phyloP scores from a whole-genome alignment of 1,140 invertebrate genomes.

The Metopolophium dirhodum region DNA sequence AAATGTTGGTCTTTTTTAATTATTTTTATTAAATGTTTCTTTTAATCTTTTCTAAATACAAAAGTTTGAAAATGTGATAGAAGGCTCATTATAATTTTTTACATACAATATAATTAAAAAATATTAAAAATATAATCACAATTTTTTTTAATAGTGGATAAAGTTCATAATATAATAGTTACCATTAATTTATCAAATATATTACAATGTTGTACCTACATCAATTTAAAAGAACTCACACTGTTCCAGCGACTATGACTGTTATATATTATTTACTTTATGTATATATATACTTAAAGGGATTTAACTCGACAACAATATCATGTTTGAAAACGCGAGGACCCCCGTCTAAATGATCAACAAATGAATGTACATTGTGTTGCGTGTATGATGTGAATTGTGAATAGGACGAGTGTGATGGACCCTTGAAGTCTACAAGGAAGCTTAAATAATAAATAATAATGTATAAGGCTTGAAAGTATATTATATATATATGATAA shows the following conservation, averaged over 20 bases:
- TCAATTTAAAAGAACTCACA: neutral
- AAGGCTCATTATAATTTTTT: neutral
- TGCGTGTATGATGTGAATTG: neutral
- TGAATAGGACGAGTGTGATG: neutral
- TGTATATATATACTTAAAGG: neutral
- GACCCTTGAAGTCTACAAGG: neutral
- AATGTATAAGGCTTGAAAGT: neutral
- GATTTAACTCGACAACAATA: neutral
- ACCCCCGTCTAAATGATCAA: neutral
- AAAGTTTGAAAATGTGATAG: too few relatives aligned
- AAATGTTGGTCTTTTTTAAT: too few relatives aligned
- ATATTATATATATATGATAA: neutral
- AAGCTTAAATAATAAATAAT: slow-evolving; percentile 18
- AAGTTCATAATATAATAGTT: neutral
- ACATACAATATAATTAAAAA: too few relatives aligned
- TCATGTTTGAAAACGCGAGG: neutral
- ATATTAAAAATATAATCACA: neutral
- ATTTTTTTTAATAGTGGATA: neutral
- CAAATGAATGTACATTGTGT: neutral
- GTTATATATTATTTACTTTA: neutral
- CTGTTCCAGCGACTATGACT: neutral
- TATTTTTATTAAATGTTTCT: too few relatives aligned
- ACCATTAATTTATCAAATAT: too few relatives aligned
- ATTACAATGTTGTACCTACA: neutral
- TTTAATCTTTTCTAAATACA: too few relatives aligned